Percentiles rank a stretch among this genome's conserved stretches.
Conservation (phyloP, 2,888 invertebrate species). For the Ormyrus nitidulus region DNA sequence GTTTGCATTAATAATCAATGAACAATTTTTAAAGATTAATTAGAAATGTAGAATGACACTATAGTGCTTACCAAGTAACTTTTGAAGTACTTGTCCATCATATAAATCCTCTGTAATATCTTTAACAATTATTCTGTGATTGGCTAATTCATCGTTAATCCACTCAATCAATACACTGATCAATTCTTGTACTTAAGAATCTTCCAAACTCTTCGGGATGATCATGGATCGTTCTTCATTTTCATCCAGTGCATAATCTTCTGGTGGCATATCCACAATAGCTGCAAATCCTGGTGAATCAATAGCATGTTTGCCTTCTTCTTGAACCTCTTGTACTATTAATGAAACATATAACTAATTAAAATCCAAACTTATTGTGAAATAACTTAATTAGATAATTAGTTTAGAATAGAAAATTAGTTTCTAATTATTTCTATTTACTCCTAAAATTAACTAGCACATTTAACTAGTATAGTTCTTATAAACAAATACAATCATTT, state of each 20-base stretch:
- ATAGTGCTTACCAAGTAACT: slow-evolving; percentile 78
- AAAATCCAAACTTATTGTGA: no score
- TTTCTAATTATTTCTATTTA: no score
- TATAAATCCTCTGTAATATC: slow-evolving; percentile 97
- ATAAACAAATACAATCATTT: no score
- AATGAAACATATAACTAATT: slow-evolving; percentile 46
- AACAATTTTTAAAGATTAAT: neutral
- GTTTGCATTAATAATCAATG: neutral
- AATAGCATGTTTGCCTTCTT: slow-evolving; percentile 96
- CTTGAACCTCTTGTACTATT: slow-evolving; percentile 94
- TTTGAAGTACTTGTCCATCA: slow-evolving; percentile 93
- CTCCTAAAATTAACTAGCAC: no score
- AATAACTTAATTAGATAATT: no score
- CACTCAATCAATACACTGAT: slow-evolving; percentile 94
- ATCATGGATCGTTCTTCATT: slow-evolving; percentile 98
- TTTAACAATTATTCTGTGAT: slow-evolving; percentile 97
- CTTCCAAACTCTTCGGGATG: slow-evolving; percentile 90
- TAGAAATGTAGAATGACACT: neutral
- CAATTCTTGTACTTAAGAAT: slow-evolving; percentile 90
- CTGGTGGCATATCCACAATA: slow-evolving; percentile 91
- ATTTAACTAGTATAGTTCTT: no score
- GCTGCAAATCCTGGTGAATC: slow-evolving; percentile 96
- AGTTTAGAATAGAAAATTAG: no score
- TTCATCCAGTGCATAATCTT: slow-evolving; percentile 95
- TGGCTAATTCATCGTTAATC: slow-evolving; percentile 98